Percentiles rank a stretch among this genome's conserved stretches.
These are phyloP conservation scores for Achroia grisella DNA, from an alignment of 1,140 invertebrate genomes.

Conservation along the genomic window DNA sequence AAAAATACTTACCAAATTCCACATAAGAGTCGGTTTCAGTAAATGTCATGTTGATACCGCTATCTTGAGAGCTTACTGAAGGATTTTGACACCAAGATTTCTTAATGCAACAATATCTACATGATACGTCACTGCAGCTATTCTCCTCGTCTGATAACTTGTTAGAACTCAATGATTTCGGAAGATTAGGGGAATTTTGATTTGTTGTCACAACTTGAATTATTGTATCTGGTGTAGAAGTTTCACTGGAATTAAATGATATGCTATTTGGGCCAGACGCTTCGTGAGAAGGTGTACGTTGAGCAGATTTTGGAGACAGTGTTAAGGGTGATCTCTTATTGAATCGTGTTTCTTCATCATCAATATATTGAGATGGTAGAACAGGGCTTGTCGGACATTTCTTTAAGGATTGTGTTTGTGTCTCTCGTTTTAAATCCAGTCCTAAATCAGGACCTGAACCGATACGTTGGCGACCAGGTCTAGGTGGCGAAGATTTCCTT, in stretches of 20 bases:
- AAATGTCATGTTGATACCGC: conserved; percentile 83
- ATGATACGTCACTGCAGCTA: conserved; percentile 49
- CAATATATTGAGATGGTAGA: conserved; percentile 33
- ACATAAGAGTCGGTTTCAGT: conserved; percentile 77
- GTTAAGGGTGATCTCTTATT: conserved; percentile 42
- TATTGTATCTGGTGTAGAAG: conserved; percentile 69
- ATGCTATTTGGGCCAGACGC: conserved; percentile 60
- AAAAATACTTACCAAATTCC: conserved; percentile 52
- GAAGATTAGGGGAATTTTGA: conserved; percentile 50
- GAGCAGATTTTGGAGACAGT: conserved; percentile 59
- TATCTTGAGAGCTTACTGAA: conserved; percentile 83
- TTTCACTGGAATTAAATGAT: conserved; percentile 70
- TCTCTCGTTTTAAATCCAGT: conserved; percentile 45
- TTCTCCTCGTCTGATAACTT: conserved; percentile 73
- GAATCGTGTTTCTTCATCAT: conserved; percentile 33
- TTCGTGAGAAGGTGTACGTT: conserved; percentile 60
- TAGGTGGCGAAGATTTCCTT: conserved; percentile 59
- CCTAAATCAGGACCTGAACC: conserved; percentile 63
- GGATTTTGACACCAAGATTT: conserved; percentile 77
- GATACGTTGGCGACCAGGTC: conserved; percentile 50
- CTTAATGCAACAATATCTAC: conserved; percentile 70
- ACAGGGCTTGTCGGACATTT: conserved; percentile 71
- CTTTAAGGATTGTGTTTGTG: conserved; percentile 41
- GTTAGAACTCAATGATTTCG: conserved; percentile 67
- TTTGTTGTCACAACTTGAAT: conserved; percentile 63